Percentiles rank a stretch among this genome's conserved stretches.
These are phyloP conservation scores for Pyrocephalus nanus DNA, from an alignment of 2,797 vertebrate species.

Conservation along the genomic window DNA sequence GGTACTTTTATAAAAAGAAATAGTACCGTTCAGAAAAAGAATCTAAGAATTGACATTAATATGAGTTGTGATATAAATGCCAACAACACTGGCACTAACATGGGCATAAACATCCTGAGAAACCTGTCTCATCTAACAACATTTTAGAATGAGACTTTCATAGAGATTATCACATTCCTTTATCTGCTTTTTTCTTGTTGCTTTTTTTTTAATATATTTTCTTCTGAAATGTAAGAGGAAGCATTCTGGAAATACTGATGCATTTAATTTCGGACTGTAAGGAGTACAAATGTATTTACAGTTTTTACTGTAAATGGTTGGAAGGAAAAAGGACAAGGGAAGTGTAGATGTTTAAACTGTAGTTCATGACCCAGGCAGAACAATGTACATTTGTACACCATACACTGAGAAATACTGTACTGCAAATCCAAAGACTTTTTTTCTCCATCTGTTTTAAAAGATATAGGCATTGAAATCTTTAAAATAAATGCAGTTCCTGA, in stretches of 20 bases:
- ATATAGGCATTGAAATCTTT: background rate
- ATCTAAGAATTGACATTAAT: background rate
- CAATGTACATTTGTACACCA: background rate
- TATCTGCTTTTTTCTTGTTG: background rate
- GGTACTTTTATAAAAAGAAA: background rate
- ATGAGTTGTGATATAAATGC: background rate
- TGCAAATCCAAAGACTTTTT: background rate
- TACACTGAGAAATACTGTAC: background rate
- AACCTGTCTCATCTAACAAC: background rate
- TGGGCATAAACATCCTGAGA: background rate
- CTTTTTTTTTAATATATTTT: background rate
- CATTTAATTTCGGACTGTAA: background rate
- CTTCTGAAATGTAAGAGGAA: background rate
- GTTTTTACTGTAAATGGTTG: background rate
- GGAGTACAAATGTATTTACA: background rate
- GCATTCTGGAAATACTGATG: background rate
- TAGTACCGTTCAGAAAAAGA: background rate
- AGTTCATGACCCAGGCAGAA: background rate
- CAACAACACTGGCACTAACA: background rate
- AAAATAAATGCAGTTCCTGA: background rate
- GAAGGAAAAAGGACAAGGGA: background rate
- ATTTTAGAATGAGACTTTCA: background rate
- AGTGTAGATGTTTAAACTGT: background rate
- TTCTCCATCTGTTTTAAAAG: background rate
- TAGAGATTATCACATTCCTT: background rate